Percentiles rank a stretch among this genome's conserved stretches.
Evolutionary conservation across 2,113 vertebrate species (phyloP).

Genomic region (Pomatostomus ruficeps): DNA sequence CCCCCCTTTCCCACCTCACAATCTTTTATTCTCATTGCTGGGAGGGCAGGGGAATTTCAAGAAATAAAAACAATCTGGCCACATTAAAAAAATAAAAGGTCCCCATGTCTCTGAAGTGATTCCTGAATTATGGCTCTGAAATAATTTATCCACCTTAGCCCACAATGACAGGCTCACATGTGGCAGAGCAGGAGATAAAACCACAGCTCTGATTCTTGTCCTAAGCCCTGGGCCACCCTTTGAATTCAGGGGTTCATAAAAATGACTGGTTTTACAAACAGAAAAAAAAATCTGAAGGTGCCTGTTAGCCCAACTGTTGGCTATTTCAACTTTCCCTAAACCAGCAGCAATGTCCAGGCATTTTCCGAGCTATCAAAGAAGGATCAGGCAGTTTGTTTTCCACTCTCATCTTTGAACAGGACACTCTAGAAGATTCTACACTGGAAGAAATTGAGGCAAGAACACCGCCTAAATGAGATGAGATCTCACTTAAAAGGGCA

Average conservation of each 20-base stretch:
- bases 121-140: not conserved
- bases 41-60: not conserved
- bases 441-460: not conserved
- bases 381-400: not conserved
- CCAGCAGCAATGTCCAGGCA: not conserved
- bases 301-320: not conserved
- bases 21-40: not conserved
- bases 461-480: not conserved
- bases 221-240: not conserved
- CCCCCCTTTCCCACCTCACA: not conserved
- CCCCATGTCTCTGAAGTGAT: not conserved
- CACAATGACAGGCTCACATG: not conserved
- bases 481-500: not conserved
- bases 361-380: not conserved
- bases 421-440: not conserved
- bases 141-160: not conserved
- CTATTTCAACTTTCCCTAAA: not conserved
- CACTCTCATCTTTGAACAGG: not conserved
- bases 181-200: not conserved
- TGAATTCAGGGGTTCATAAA: not conserved
- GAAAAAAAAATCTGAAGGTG: not conserved
- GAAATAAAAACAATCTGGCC: not conserved
- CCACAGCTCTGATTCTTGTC: not conserved
- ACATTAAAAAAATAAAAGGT: not conserved
- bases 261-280: not conserved